Evolutionary conservation across 2,113 vertebrate genomes (phyloP), one percentile per base, ranked within the genome.

Genomic region (Zosterops borbonicus): DNA sequence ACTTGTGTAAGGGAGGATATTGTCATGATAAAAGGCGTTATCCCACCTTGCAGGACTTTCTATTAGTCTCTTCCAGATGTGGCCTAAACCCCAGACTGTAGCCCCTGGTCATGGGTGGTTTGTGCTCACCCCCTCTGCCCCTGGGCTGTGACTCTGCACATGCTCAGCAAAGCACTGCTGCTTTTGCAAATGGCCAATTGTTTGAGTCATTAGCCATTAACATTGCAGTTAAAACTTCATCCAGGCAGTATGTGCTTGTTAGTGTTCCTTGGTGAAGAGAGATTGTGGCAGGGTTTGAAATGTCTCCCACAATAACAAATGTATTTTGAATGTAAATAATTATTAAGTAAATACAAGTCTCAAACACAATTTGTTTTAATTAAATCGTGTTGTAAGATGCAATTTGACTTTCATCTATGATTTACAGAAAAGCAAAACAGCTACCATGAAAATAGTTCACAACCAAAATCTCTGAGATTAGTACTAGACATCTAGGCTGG

Each of bases 181-280:
- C 74, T 53, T 70, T 69, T 39, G 33, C 55, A 62, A 70, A 29
- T 69, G 64, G 6, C 2, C 47, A 24, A 2, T 39, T 69, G 6
- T 53, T 78, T 10, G 39, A 53, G 19, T 62, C 47, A 11, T 53
- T 52, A 44, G 8, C 33, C 33, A 69, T 52, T 69, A 53, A 9
- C 28, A 24, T 9, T 39, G 23, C 23, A 46, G 9, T 53, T 69
- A 53, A 24, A 47, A 16, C 52, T 46, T 53, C 12, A 16, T 46
- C 15, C n/a, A 2, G 28, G 27, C 12, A 18, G 5, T n/a, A 1
- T 2, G 1, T 41, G 22, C 25, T 67, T 19, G 5, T 29, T 42
- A 12, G n/a, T 13, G 9, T 44, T 93, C 35, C 21, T 9, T 74
- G 35, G 14, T 49, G 39, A 29, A 42, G 76, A 31, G 41, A 78